Evolutionary conservation across 2,797 vertebrate species (phyloP).

Genomic region (Eupleurogrammus muticus): DNA sequence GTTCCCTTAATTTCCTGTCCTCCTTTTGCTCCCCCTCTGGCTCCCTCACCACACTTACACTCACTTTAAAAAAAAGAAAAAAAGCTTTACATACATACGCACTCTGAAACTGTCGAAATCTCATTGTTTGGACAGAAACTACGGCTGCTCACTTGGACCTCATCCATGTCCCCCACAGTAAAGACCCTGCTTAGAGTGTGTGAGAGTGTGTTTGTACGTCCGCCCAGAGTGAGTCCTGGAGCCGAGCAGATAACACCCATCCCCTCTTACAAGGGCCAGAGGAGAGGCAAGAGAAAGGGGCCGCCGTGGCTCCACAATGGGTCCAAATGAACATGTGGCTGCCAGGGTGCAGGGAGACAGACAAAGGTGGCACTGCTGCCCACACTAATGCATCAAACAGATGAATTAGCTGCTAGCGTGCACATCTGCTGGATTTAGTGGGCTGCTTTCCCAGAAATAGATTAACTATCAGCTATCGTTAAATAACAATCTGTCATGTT

Average conservation of each 20-base stretch:
- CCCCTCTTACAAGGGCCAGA: constrained; percentile 57
- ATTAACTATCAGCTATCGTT: constrained; percentile 69
- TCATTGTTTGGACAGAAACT: constrained; percentile 64
- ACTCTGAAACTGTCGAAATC: constrained; percentile 44
- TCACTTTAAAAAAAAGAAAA: constrained; percentile 10
- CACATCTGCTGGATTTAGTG: constrained; percentile 68
- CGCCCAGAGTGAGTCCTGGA: constrained; percentile 73
- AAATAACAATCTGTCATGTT: constrained; percentile 70
- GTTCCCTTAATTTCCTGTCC: constrained; percentile 48
- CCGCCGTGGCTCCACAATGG: constrained; percentile 51
- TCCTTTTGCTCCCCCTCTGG: constrained; percentile 16
- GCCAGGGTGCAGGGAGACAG: constrained; percentile 59
- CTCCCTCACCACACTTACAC: constrained; percentile 13
- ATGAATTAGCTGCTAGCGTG: constrained; percentile 61
- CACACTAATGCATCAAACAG: constrained; percentile 67
- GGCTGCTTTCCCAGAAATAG: constrained; percentile 71
- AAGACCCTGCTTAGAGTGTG: constrained; percentile 57
- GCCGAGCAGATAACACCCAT: constrained; percentile 75
- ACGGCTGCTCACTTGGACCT: constrained; percentile 55
- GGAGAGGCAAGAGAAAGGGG: constrained; percentile 45
- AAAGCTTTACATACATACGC: constrained; percentile 15
- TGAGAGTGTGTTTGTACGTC: constrained; percentile 58
- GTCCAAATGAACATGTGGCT: constrained; percentile 59
- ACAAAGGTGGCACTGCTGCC: constrained; percentile 68
- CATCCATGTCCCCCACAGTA: constrained; percentile 60